A percentile compares a stretch with the other conserved stretches of the same genome.
Evolutionary conservation across 2,888 invertebrate genomes (phyloP).

Genomic region (Saturnia pavonia): DNA sequence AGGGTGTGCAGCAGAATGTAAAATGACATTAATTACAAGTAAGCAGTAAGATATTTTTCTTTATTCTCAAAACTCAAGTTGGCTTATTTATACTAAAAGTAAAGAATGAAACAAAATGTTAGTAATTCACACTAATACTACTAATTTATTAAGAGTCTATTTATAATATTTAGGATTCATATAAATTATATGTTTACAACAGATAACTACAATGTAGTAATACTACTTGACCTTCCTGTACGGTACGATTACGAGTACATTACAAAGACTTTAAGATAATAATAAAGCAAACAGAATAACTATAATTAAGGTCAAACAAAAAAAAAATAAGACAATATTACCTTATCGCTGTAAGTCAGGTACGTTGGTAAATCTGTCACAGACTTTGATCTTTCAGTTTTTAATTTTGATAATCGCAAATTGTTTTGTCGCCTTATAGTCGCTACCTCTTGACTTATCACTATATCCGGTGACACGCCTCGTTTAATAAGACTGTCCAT

Average conservation of each 20-base stretch:
- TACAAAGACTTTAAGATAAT: constrained; percentile 14
- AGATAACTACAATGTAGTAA: constrained; percentile 12
- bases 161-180: background rate
- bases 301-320: background rate
- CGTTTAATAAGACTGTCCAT: constrained; percentile 60
- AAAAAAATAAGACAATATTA: constrained; percentile 39
- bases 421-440: constrained; percentile 57
- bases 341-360: constrained; percentile 85
- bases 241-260: constrained; percentile 1
- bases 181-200: background rate
- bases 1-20: background rate
- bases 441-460: constrained; percentile 61
- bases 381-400: constrained; percentile 75
- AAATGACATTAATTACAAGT: background rate
- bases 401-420: constrained; percentile 32
- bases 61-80: background rate
- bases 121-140: background rate
- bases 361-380: constrained; percentile 89
- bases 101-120: background rate
- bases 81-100: background rate
- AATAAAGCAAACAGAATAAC: constrained; percentile 15
- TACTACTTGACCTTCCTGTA: constrained; percentile 15
- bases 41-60: background rate
- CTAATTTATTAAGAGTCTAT: background rate
- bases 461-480: constrained; percentile 59